Evolutionary conservation across 2,797 vertebrate species (phyloP).

Genomic region (Ficedula albicollis): DNA sequence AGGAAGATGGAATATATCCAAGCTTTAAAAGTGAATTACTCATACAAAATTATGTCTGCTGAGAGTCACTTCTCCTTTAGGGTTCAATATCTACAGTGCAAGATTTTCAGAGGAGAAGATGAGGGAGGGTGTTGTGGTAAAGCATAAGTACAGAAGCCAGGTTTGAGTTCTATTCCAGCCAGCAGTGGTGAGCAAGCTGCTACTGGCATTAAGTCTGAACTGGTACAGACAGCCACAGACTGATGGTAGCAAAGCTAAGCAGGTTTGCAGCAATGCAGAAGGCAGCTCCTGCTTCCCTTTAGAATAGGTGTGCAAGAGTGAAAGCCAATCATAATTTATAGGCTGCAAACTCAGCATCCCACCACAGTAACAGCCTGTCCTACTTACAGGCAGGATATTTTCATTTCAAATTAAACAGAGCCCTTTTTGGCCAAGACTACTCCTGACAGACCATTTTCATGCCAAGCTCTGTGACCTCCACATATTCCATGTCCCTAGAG

Average conservation of each 20-base stretch:
- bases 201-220: neutral
- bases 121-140: neutral
- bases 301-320: neutral
- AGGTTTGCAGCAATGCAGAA: neutral
- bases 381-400: neutral
- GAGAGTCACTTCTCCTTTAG: constrained; percentile 63
- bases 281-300: neutral
- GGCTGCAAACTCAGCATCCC: neutral
- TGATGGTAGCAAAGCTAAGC: neutral
- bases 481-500: neutral
- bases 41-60: constrained; percentile 62
- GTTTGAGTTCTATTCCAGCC: neutral
- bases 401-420: neutral
- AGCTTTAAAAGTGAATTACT: constrained; percentile 71
- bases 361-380: neutral
- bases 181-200: neutral
- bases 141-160: neutral
- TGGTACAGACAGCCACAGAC: neutral
- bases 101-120: neutral
- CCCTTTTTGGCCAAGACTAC: neutral
- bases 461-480: neutral
- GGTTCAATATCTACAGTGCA: constrained; percentile 21
- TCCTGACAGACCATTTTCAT: neutral
- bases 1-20: constrained; percentile 70
- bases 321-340: neutral